Evolutionary conservation across 2,113 vertebrate species (phyloP).

Genomic region (Galemys pyrenaicus): DNA sequence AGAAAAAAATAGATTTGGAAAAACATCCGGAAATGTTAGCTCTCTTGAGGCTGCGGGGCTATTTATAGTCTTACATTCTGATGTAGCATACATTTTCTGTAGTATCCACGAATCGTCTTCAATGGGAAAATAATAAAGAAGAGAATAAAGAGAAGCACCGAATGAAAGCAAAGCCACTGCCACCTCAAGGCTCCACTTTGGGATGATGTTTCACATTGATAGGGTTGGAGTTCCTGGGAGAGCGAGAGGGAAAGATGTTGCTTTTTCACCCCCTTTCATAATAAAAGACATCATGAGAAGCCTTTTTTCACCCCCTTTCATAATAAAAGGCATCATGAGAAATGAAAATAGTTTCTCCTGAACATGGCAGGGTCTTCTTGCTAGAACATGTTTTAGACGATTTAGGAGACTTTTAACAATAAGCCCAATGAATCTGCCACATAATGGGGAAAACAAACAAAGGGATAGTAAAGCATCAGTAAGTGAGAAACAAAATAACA

Average conservation of each 20-base stretch:
- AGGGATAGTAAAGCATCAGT: accelerated
- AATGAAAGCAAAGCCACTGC: not conserved
- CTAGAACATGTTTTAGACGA: not conserved
- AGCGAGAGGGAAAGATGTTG: accelerated
- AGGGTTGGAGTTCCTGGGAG: not conserved
- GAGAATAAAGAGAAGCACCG: not conserved
- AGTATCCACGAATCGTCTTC: not conserved
- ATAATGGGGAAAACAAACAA: too few species aligned
- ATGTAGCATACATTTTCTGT: not conserved
- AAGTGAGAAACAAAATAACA: not conserved
- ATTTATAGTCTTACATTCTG: not conserved
- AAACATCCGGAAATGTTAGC: not conserved
- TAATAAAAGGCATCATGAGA: not conserved
- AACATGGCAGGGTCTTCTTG: not conserved
- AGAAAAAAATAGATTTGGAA: not conserved
- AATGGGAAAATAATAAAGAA: not conserved
- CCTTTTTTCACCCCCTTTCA: not conserved
- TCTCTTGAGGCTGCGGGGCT: not conserved
- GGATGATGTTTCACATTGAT: not conserved
- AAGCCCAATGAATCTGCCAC: too few species aligned
- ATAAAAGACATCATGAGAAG: not conserved
- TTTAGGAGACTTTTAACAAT: not conserved
- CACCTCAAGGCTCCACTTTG: accelerated
- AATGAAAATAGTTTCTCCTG: not conserved
- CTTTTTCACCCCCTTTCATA: not conserved